These are phyloP conservation scores for Cephalopterus ornatus DNA, from an alignment of 2,113 vertebrate species.

Conservation along the genomic window DNA sequence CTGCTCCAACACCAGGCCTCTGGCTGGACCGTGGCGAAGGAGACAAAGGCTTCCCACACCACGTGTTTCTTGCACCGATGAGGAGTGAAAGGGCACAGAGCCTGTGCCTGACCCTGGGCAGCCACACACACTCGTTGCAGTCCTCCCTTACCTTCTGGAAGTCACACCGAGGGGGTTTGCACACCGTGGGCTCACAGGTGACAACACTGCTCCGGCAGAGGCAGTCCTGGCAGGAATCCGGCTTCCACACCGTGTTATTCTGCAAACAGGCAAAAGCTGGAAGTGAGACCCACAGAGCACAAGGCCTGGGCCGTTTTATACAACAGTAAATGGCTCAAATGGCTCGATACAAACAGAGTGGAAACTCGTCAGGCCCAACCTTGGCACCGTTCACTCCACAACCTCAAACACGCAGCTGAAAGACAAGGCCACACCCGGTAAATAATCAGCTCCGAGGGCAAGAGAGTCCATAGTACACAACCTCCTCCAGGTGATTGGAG, in stretches of 20 bases:
- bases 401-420: neutral
- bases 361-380: neutral
- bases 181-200: slow-evolving; percentile 77
- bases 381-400: neutral
- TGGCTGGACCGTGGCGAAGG: fast-evolving
- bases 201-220: slow-evolving; percentile 78
- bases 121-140: neutral
- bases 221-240: slow-evolving; percentile 86
- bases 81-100: neutral
- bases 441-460: slow-evolving; percentile 2
- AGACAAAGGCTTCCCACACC: neutral
- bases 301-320: neutral
- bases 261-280: slow-evolving; percentile 63
- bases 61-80: fast-evolving
- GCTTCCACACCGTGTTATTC: slow-evolving; percentile 88
- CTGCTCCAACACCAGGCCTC: neutral
- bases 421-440: neutral
- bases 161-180: slow-evolving; percentile 84
- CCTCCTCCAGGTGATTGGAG: neutral
- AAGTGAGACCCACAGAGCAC: neutral
- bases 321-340: neutral
- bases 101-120: neutral
- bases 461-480: neutral
- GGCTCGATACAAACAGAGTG: neutral
- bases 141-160: slow-evolving; percentile 79